Evolutionary conservation across 2,113 vertebrate genomes (phyloP).

Genomic region (Rhinolophus sinicus): DNA sequence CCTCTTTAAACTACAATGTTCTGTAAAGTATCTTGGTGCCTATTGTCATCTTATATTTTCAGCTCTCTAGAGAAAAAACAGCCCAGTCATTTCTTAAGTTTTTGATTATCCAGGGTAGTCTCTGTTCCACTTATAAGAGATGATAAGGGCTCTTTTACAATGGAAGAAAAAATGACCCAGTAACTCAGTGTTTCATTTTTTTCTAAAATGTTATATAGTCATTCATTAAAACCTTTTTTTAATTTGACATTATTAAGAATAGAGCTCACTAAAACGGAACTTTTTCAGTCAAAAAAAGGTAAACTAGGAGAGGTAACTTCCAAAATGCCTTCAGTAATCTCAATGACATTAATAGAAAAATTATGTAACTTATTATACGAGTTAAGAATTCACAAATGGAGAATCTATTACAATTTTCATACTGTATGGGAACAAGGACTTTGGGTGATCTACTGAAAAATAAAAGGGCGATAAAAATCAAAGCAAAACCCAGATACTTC

Average conservation of each 20-base stretch:
- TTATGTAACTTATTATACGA: not conserved
- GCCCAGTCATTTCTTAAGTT: constrained; percentile 28
- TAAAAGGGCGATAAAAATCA: not conserved
- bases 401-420: not conserved
- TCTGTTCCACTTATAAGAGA: not conserved
- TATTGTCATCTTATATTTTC: not conserved
- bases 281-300: not conserved
- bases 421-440: not conserved
- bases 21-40: constrained; percentile 13
- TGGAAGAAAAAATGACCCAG: constrained; percentile 43
- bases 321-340: not conserved
- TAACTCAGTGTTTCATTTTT: constrained; percentile 65
- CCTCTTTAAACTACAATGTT: not conserved
- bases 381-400: not conserved
- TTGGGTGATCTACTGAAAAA: not conserved
- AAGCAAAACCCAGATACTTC: not conserved
- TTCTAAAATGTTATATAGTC: constrained; percentile 42
- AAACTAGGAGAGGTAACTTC: not conserved
- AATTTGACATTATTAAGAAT: not conserved
- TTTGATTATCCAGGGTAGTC: constrained; percentile 12
- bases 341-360: not conserved
- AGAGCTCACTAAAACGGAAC: not conserved
- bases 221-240: constrained; percentile 52
- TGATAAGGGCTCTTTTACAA: not conserved
- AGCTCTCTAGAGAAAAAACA: not conserved